Evolutionary conservation across 1,140 invertebrate species (phyloP).

Genomic region (Drosophila bipectinata): DNA sequence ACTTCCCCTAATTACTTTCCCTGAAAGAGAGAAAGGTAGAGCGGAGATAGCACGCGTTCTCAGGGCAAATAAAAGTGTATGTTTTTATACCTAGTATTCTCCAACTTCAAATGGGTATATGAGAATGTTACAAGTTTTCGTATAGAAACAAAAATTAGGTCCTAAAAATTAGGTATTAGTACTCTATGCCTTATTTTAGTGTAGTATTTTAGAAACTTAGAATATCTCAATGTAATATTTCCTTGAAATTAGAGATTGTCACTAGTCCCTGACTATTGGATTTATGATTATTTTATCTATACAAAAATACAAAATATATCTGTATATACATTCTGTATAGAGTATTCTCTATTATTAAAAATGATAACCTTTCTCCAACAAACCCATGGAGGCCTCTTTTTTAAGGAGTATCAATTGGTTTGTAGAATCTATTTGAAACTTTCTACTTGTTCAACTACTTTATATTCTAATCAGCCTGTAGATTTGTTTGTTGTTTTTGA

Average conservation of each 20-base stretch:
- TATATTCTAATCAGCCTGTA: constrained; percentile 74
- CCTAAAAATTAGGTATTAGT: too few species aligned
- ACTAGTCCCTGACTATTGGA: too few species aligned
- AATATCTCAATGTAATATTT: too few species aligned
- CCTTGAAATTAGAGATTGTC: too few species aligned
- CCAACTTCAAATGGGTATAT: neutral
- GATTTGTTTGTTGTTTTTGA: constrained; percentile 63
- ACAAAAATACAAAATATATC: too few species aligned
- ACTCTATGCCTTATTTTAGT: too few species aligned
- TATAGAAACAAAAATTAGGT: neutral
- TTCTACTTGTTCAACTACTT: constrained; percentile 39
- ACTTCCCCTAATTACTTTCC: constrained; percentile 47
- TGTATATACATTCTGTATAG: too few species aligned
- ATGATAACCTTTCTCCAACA: too few species aligned
- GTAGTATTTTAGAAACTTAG: too few species aligned
- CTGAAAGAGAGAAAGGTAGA: constrained; percentile 33
- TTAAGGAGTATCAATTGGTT: constrained; percentile 1
- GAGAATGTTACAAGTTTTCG: neutral
- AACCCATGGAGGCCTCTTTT: neutral
- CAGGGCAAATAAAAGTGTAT: constrained; percentile 53
- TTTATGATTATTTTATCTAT: too few species aligned
- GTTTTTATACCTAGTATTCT: constrained; percentile 22
- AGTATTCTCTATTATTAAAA: too few species aligned
- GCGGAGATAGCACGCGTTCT: constrained; percentile 45
- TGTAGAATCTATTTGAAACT: neutral